Evolutionary conservation across 2,888 invertebrate species (phyloP), one percentile per base, ranked within the genome.

Genomic region (Lycaena phlaeas): DNA sequence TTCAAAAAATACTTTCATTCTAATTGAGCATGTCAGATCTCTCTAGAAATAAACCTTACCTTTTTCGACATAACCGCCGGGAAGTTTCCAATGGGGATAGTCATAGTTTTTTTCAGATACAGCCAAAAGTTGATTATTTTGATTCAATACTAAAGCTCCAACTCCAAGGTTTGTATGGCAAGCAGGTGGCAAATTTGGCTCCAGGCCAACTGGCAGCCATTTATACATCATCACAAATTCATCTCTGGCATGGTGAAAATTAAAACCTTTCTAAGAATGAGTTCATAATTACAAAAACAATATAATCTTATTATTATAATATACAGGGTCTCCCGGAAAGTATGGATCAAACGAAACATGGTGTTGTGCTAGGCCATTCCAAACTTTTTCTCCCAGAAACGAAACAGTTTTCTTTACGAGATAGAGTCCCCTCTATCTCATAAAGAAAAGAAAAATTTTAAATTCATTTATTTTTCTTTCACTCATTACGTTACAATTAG

Each of bases 31-130:
- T n/a, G n/a, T n/a, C n/a, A n/a, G n/a, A n/a, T n/a, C n/a, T n/a
- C n/a, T n/a, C n/a, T n/a, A n/a, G n/a, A n/a, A n/a, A n/a, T n/a
- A n/a, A 18, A 31, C 38, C 46, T 59, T 68, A 92, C 94, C 91
- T 71, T 89, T 91, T 63, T 96, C 93, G 10, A 95, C 93, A 77
- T 93, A 93, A 39, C 97, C 97, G 40, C 97, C 97, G 9, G 97
- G 97, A 5, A 97, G 79, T 74, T 97, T 97, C 96, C 96, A 97
- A 57, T 89, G 88, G 2, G 88, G 86, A 41, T 78, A 74, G 10
- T 84, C 68, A 54, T 86, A 85, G 61, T 88, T 88, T 60, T 89
- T 90, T 64, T 97, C 97, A 45, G 90, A 89, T 25, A 97, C 90
- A 1, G 93, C 92, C 41, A 97, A 82, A 37, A 97, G 64, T 66